Evolutionary conservation across 2,888 invertebrate species (phyloP).

Genomic region (Rhimphoctona megacephalus): DNA sequence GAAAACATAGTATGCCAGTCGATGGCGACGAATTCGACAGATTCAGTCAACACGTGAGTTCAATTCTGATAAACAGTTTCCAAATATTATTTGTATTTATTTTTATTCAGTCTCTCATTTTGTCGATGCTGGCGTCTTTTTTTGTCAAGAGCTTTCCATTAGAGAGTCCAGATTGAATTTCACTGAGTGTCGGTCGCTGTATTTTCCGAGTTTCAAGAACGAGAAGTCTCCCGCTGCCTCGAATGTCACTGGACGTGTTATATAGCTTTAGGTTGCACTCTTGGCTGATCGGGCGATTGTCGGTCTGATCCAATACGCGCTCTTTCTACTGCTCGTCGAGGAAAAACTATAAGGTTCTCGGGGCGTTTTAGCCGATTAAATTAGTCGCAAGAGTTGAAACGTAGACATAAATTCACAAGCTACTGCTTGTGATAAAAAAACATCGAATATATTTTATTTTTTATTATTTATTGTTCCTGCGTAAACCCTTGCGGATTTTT

Average conservation of each 20-base stretch:
- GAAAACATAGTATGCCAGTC: neutral
- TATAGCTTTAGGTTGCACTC: constrained; percentile 20
- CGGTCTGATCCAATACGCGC: constrained; percentile 37
- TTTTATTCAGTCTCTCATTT: constrained; percentile 34
- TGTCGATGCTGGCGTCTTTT: constrained; percentile 28
- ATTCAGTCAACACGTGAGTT: constrained; percentile 8
- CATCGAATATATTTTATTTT: neutral
- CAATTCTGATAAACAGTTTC: constrained; percentile 37
- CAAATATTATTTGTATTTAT: constrained; percentile 13
- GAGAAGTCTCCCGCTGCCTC: constrained; percentile 24
- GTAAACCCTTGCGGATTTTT: no score
- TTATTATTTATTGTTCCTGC: no score
- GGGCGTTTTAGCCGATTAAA: constrained; percentile 43
- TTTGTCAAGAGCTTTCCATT: constrained; percentile 42
- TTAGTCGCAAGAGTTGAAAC: constrained; percentile 7
- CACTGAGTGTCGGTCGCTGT: constrained; percentile 45
- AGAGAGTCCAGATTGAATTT: constrained; percentile 59
- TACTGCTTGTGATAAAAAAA: neutral
- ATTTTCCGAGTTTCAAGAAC: constrained; percentile 31
- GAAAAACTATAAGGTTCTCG: neutral
- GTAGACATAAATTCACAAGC: neutral
- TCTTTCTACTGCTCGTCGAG: constrained; percentile 33
- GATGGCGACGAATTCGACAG: constrained; percentile 34
- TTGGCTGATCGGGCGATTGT: constrained; percentile 26
- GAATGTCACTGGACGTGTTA: constrained; percentile 48